Base-by-base conservation (phyloP, 2,113 vertebrate species). In the Phasianus colchicus region DNA sequence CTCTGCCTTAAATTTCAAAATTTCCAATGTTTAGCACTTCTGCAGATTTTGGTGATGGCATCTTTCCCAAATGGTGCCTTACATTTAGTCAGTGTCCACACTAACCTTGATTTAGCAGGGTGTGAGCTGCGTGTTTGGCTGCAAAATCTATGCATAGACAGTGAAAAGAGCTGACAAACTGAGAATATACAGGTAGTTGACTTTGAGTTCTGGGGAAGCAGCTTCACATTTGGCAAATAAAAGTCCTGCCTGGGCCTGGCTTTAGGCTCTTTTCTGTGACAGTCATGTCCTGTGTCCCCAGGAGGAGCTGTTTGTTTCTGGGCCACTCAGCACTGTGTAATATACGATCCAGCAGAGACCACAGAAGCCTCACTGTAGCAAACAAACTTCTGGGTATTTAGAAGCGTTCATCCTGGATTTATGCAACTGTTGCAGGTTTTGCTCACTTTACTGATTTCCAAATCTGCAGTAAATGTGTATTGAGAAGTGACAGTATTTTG, bases 381-480 rank as follows among this genome's bases (percentile, higher is more conserved):
- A 15, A 0, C 38, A 32, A 5, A 25, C 58, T 63, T 34, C 10
- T 16, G 27, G 21, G n/a, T 22, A 3, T 43, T 34, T 52, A 8
- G 0, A 1, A 0, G 36, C 6, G 11, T 19, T 43, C 43, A 18
- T 57, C 40, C 73, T 61, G 42, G 54, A 11, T 3, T 8, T 54
- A 6, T 40, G 25, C 5, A 7, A 11, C 6, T 40, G 30, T 4
- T 54, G 30, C 9, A 18, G 22, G 22, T 43, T 87, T 89, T 61
- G 40, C 40, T 85, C 13, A n/a, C 17, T 29, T 16, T 3, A 1
- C n/a, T 8, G 0, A 73, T 58, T 69, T 48, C 54, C 36, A 27
- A 36, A 43, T 30, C 14, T 52, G 24, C 15, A 18, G 48, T 55
- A 27, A 7, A 6, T 3, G 2, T 1, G 0, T 13, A 2, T 42